phyloP scores from a whole-genome alignment of 2,888 invertebrate genomes.

The Diarsia dahlii region DNA sequence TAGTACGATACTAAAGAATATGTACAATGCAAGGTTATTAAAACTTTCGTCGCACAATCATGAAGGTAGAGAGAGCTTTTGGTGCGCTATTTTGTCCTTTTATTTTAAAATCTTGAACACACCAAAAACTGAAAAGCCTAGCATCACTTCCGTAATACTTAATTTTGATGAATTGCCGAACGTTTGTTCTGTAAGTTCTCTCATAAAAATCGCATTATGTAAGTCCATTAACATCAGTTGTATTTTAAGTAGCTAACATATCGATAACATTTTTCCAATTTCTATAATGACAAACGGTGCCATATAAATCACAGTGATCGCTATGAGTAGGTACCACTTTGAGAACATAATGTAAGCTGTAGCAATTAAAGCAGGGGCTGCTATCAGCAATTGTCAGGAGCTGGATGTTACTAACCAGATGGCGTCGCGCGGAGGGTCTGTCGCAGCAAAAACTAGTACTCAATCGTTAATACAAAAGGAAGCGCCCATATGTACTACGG shows the following conservation, averaged over 20 bases:
- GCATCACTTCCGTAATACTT: background rate
- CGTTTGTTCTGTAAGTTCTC: background rate
- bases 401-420: constrained; percentile 88
- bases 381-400: constrained; percentile 86
- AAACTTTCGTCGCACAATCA: background rate
- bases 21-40: background rate
- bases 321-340: constrained; percentile 69
- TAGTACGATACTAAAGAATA: background rate
- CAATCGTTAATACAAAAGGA: constrained; percentile 57
- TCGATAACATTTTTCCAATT: constrained; percentile 39
- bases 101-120: background rate
- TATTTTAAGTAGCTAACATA: background rate
- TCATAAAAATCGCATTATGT: background rate
- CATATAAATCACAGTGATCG: constrained; percentile 70
- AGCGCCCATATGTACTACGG: constrained; percentile 34
- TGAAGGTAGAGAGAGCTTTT: background rate
- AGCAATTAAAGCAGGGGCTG: constrained; percentile 74
- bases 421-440: constrained; percentile 85
- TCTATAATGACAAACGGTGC: constrained; percentile 40
- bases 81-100: background rate
- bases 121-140: background rate
- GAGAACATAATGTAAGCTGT: constrained; percentile 65
- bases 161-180: background rate
- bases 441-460: constrained; percentile 77
- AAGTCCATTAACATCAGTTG: background rate